Base-by-base conservation (phyloP, 1,140 invertebrate genomes). In the Cydia fagiglandana region DNA sequence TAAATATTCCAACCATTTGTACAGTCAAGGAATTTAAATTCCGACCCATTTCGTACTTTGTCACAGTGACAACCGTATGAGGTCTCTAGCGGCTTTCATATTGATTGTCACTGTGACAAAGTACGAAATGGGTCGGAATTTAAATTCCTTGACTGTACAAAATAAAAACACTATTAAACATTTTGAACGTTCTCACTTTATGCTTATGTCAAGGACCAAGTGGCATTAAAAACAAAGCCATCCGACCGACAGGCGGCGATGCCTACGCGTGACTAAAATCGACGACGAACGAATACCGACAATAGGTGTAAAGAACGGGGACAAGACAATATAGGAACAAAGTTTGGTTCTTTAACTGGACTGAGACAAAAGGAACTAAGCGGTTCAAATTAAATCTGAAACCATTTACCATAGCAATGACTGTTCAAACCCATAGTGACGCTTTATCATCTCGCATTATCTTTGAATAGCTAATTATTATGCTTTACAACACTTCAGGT, bases 231-330 rank as follows among this genome's bases (percentile, higher is more conserved):
- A 64, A 50, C 68, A 77, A 83, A 81, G 74, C 77, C 80, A 83
- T 83, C 81, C 87, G 83, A 85, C 86, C 86, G 84, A 86, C 79
- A 84, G 78, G 78, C 83, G 79, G 75, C 84, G 81, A 83, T 80
- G 84, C 83, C 83, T 88, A 87, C 85, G 84, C 85, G 85, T 88
- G 84, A 90, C 87, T 90, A 87, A 88, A 88, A 84, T 81, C 79
- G 78, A 80, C 73, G 74, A 77, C 80, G 79, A 79, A 76, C 74
- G 76, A 77, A 80, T 24, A 73, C 68, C 68, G 75, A 73, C 77
- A 80, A 76, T 80, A 73, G 76, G 70, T 78, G 38, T 76, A 73
- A 81, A 82, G 78, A 82, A 83, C 78, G 81, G 77, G 79, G 78
- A 80, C 79, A 82, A 34, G 34, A 77, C 73, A 79, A 80, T 78